A percentile compares a stretch with the other conserved stretches of the same genome.
Conservation (phyloP, 2,888 invertebrate species). For the Zygaena filipendulae region DNA sequence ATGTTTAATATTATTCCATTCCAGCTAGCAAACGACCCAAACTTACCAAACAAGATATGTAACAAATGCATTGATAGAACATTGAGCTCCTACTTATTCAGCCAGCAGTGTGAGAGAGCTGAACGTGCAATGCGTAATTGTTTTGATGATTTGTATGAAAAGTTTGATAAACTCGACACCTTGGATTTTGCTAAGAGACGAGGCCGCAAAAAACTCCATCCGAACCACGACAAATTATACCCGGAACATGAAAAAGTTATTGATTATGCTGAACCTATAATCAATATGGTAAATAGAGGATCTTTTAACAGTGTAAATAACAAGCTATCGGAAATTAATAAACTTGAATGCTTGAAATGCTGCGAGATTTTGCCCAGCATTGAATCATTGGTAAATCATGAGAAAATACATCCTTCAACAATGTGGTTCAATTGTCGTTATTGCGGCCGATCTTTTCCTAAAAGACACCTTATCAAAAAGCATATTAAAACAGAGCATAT, state of each 20-base stretch:
- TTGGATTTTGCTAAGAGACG: constrained; percentile 35
- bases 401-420: constrained; percentile 38
- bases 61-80: constrained; percentile 37
- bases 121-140: constrained; percentile 46
- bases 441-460: constrained; percentile 48
- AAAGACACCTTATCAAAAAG: constrained; percentile 29
- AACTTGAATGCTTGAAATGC: constrained; percentile 46
- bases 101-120: constrained; percentile 47
- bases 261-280: constrained; percentile 47
- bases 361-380: constrained; percentile 38
- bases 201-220: constrained; percentile 41
- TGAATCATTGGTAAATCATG: constrained; percentile 38
- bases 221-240: constrained; percentile 36
- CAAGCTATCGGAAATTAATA: constrained; percentile 20
- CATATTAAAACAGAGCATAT: constrained; percentile 28
- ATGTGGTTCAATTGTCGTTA: constrained; percentile 52
- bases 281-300: constrained; percentile 33
- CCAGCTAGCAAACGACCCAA: constrained; percentile 35
- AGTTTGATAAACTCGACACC: constrained; percentile 45
- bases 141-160: constrained; percentile 46
- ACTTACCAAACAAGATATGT: constrained; percentile 48
- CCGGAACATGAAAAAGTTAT: constrained; percentile 37
- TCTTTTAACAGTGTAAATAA: constrained; percentile 21
- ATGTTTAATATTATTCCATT: no score
- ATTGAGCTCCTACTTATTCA: constrained; percentile 41